phyloP scores from a whole-genome alignment of 2,888 invertebrate species.

The Leucophenga maculata region DNA sequence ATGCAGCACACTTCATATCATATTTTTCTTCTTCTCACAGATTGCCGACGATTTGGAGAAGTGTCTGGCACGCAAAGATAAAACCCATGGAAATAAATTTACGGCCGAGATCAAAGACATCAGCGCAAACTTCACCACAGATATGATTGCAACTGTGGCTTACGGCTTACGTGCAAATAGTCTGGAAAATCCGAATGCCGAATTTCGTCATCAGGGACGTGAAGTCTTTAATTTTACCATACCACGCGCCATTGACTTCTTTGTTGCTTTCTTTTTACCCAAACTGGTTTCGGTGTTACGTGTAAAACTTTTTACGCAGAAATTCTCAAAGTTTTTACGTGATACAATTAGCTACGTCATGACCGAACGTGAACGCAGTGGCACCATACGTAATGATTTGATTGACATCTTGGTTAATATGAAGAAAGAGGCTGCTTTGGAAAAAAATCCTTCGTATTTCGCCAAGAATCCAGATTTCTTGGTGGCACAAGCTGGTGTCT shows the following conservation, averaged over 20 bases:
- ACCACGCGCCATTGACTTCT: constrained; percentile 59
- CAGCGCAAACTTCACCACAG: constrained; percentile 64
- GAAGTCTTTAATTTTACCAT: constrained; percentile 52
- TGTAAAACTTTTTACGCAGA: constrained; percentile 59
- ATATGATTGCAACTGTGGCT: constrained; percentile 68
- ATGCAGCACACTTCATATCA: background rate
- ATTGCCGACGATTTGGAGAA: constrained; percentile 59
- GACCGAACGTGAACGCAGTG: constrained; percentile 68
- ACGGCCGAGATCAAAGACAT: constrained; percentile 63
- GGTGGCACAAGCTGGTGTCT: constrained; percentile 68
- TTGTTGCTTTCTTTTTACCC: constrained; percentile 65
- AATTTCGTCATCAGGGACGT: constrained; percentile 62
- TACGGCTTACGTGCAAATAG: constrained; percentile 68
- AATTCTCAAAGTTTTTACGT: constrained; percentile 68
- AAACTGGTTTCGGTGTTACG: constrained; percentile 57
- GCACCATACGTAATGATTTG: constrained; percentile 72
- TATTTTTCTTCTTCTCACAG: constrained; percentile 39
- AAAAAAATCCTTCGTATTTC: constrained; percentile 45
- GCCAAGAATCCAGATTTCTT: constrained; percentile 59
- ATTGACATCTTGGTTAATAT: constrained; percentile 73
- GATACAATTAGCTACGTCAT: constrained; percentile 70
- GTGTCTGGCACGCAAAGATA: constrained; percentile 37
- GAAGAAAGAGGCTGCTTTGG: constrained; percentile 57
- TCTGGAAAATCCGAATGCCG: constrained; percentile 61
- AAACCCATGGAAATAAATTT: constrained; percentile 36